Conservation (phyloP, 2,113 vertebrate species). For the Paedocypris sp. region DNA sequence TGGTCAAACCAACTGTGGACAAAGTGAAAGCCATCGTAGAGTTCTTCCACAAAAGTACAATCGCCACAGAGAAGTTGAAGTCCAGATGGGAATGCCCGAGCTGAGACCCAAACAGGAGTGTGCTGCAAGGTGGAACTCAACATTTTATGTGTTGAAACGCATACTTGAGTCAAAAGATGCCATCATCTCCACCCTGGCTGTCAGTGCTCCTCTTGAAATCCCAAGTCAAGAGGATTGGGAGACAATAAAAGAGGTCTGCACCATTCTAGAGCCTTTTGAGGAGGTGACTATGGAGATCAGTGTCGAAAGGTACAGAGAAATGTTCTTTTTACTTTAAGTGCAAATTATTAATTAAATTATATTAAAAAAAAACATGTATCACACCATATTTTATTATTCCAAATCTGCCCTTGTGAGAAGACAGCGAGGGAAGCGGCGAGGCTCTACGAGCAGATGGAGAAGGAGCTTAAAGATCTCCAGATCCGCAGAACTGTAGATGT, state of each 20-base stretch:
- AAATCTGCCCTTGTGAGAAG: too few species aligned
- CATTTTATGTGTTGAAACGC: conserved; percentile 21
- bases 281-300: conserved; percentile 29
- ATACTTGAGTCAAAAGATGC: conserved; percentile 21
- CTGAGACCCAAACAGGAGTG: conserved; percentile 24
- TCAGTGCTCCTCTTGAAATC: conserved; percentile 20
- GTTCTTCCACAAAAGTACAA: conserved; percentile 14
- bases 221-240: too few species aligned
- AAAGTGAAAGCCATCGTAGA: conserved; percentile 17
- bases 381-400: too few species aligned
- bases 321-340: background rate
- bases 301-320: conserved; percentile 23
- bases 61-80: conserved; percentile 19
- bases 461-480: too few species aligned
- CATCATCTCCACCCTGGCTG: conserved; percentile 19
- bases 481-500: too few species aligned
- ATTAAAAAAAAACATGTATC: too few species aligned
- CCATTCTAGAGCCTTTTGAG: conserved; percentile 27
- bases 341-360: too few species aligned
- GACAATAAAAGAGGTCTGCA: too few species aligned
- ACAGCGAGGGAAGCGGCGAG: too few species aligned
- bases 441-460: too few species aligned
- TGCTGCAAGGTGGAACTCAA: conserved; percentile 20
- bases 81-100: conserved; percentile 20
- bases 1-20: conserved; percentile 11